Evolutionary conservation across 1,140 invertebrate genomes (phyloP), one percentile per base, ranked within the genome.

Genomic region (Lysiphlebus fabarum): DNA sequence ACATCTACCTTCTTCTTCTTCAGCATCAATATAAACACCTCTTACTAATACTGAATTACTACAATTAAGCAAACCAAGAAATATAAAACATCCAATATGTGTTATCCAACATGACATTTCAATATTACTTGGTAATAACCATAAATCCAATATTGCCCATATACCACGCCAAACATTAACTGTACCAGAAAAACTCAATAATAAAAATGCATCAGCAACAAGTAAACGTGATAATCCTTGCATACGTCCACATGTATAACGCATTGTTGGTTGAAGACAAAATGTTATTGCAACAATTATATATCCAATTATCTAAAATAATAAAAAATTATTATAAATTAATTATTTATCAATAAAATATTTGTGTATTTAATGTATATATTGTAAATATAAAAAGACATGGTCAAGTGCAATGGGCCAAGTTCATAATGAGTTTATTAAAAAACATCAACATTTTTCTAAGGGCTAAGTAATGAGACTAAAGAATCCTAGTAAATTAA

Each of bases 111-210:
- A 90, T 70, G 90, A 91, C 56, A 90, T 65, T 53, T 86, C 81
- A n/a, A 77, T 81, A 61, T 87, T 77, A 54, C 90, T 88, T 84
- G 90, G 89, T 51, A 91, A 81, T 45, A 92, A 81, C 74, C 90
- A 92, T n/a, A 89, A 76, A 70, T 93, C 88, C 2, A 92, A 80
- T 14, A 90, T 67, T 58, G 84, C 87, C 92, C 92, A 93, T 37
- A 93, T 84, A 6, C 91, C 91, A 48, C 91, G 82, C 92, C 92
- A 94, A 0, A 92, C 86, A 74, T 93, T 93, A 34, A 93, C 86
- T 1, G 90, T 91, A 5, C 90, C 90, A 54, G 90, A 70, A 69
- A 92, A 90, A 38, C 87, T 88, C 49, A 91, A 75, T 40, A 92
- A 77, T 38, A 90, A 84, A 73, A 90, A 91, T 6, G 85, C 68